Evolutionary conservation across 2,113 vertebrate genomes (phyloP).

Genomic region (Pycnonotus jocosus): DNA sequence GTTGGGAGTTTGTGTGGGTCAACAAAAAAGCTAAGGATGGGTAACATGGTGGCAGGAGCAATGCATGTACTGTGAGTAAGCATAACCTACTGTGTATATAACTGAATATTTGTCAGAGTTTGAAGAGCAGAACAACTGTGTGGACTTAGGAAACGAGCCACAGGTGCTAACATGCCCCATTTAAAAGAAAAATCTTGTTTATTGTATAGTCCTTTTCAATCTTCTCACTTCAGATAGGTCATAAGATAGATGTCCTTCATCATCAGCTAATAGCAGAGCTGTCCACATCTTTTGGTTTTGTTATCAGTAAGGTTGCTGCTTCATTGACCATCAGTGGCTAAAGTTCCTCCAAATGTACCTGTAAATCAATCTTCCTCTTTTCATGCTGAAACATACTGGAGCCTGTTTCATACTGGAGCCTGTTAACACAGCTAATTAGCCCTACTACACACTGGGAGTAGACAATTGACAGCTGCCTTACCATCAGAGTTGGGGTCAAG

Average conservation of each 20-base stretch:
- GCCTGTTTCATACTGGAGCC: neutral
- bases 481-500: neutral
- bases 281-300: neutral
- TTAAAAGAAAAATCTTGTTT: neutral
- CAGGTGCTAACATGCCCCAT: rapidly evolving
- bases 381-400: neutral
- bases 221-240: neutral
- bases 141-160: neutral
- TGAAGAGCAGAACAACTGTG: neutral
- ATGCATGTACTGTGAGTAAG: neutral
- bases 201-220: neutral
- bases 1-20: neutral
- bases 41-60: neutral
- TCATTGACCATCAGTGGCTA: neutral
- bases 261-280: neutral
- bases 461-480: neutral
- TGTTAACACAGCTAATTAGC: neutral
- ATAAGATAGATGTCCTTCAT: neutral
- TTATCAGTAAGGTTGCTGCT: neutral
- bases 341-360: neutral
- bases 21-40: neutral
- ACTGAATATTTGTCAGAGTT: neutral
- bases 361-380: neutral
- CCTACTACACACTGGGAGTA: neutral
- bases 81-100: neutral